Percentiles rank a stretch among this genome's conserved stretches.
Evolutionary conservation across 2,113 vertebrate genomes (phyloP).

Genomic region (Serilophus lunatus): DNA sequence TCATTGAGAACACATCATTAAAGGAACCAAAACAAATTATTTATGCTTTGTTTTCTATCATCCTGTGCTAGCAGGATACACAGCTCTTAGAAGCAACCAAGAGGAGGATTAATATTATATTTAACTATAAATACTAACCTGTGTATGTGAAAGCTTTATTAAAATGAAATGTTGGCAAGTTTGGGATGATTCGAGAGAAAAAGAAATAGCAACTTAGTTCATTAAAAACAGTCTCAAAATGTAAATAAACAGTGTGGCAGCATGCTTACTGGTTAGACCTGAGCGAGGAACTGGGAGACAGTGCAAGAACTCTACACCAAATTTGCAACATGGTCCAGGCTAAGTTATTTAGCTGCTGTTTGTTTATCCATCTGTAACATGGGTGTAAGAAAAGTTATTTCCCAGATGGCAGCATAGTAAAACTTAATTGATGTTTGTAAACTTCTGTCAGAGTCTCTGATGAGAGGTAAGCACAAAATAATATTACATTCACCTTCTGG

Average conservation of each 20-base stretch:
- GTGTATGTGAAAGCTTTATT: neutral
- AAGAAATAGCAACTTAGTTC: neutral
- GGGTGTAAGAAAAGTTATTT: conserved; percentile 53
- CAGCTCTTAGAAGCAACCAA: neutral
- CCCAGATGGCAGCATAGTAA: conserved; percentile 21
- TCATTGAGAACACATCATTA: neutral
- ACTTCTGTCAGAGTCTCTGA: conserved; percentile 13
- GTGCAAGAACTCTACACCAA: neutral
- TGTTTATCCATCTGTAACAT: conserved; percentile 33
- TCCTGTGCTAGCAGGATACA: neutral
- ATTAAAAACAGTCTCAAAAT: neutral
- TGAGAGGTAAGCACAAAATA: conserved; percentile 40
- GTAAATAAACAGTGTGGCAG: neutral
- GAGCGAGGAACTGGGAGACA: neutral
- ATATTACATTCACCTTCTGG: conserved; percentile 32
- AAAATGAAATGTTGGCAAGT: neutral
- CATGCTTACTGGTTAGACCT: neutral
- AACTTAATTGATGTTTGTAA: conserved; percentile 48
- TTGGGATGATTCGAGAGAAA: neutral
- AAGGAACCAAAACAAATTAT: neutral
- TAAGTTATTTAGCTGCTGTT: conserved; percentile 8
- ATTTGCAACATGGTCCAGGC: neutral
- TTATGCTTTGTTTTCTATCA: neutral
- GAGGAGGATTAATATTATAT: neutral
- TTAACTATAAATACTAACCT: neutral